Base-by-base conservation (phyloP, 1,140 invertebrate species). In the Trachymyrmex septentrionalis region DNA sequence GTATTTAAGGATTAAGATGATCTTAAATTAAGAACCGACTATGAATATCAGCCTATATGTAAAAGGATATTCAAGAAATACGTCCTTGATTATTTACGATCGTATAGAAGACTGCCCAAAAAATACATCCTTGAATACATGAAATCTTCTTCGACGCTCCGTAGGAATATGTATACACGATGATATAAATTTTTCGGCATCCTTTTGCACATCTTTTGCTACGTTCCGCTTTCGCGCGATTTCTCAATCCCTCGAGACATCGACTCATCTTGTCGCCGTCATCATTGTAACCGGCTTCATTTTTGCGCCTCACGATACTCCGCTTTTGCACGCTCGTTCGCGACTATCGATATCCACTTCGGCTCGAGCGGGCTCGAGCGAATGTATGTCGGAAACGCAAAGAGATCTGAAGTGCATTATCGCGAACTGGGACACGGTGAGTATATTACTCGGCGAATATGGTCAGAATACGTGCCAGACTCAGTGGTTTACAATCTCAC, bases 311-410 rank as follows among this genome's bases (percentile, higher is more conserved):
- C 44, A 75, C 34, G 50, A 34, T 24, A 57, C 38, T 84, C 80
- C 27, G 80, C 80, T 84, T 73, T 84, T 84, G 72, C 69, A 44
- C 64, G 34, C 30, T 57, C 12, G 30, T 48, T 24, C 48, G 48
- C 78, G 24, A 75, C 55, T 75, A 84, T 84, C 69, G 55, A 63
- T 75, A 59, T 75, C 80, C 55, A 75, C 78, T 82, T 72, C 53
- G 50, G 21, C 30, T 59, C 67, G 78, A 64, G 59, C 75, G 0
- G 38, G 48, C 76, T 80, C 76, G 63, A 61, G 55, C 69, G 67
- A 84, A 84, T 84, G 80, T 84, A 9, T 84, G 80, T 84, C 80
- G 69, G 80, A 73, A 84, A 84, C 80, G 80, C 69, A 73, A 73
- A 82, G 80, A 73, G 80, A 84, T 84, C 80, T 48, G 38, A 73